phyloP scores from a whole-genome alignment of 2,113 vertebrate genomes.

The Macroglossus sobrinus region DNA sequence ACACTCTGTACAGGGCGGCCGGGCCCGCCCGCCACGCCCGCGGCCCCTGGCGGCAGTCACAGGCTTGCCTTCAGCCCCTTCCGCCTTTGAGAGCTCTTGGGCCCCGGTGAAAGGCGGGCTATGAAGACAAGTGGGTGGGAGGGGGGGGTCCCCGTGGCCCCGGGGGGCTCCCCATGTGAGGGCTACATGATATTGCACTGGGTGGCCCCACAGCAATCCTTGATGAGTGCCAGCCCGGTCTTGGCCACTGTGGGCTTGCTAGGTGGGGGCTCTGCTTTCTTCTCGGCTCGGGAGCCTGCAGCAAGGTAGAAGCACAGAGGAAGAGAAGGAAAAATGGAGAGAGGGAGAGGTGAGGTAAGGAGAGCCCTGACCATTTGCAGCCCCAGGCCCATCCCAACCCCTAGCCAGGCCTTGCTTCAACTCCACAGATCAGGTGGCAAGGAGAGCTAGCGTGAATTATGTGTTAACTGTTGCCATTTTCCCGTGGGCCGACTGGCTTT shows the following conservation, averaged over 20 bases:
- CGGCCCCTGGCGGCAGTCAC: constrained; percentile 59
- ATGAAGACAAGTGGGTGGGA: constrained; percentile 63
- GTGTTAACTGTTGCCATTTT: neutral
- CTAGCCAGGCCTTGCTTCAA: neutral
- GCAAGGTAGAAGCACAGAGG: neutral
- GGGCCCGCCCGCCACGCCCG: constrained; percentile 42
- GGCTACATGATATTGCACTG: constrained; percentile 95
- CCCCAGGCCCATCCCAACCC: neutral
- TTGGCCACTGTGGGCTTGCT: constrained; percentile 94
- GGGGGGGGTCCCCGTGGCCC: constrained; percentile 36
- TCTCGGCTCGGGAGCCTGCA: constrained; percentile 89
- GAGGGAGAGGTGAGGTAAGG: constrained; percentile 10
- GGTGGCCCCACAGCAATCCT: constrained; percentile 96
- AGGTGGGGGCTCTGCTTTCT: constrained; percentile 91
- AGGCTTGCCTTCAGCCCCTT: constrained; percentile 72
- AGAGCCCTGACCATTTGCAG: neutral
- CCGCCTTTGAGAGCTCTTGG: constrained; percentile 56
- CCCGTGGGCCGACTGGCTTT: neutral
- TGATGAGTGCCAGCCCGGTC: constrained; percentile 93
- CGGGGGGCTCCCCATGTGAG: neutral
- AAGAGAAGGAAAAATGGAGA: neutral
- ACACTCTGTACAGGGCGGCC: constrained; percentile 71
- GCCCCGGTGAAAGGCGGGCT: constrained; percentile 64
- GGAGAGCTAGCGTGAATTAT: neutral
- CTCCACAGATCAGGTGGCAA: neutral